Evolutionary conservation across 2,888 invertebrate genomes (phyloP), one percentile per base, ranked within the genome.

Genomic region (Prostheceraeus crozeri): DNA sequence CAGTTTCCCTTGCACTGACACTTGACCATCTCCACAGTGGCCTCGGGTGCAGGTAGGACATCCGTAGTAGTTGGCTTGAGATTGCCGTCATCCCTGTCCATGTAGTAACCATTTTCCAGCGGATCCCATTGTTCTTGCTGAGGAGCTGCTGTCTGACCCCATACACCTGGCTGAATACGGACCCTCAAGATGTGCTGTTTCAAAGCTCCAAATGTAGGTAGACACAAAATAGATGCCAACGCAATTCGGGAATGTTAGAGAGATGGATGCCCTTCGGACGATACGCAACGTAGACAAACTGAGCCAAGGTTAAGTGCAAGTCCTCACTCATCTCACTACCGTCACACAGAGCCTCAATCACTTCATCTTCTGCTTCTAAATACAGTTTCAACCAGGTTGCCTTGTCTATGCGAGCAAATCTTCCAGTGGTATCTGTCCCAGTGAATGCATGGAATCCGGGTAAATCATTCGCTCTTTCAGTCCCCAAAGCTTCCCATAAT

Each of bases 151-250:
- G 16, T 21, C 23, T 48, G 48, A 25, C 48, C 23, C 48, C 23
- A 48, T 14, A 48, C 28, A 27, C 28, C 23, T 10, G 54, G 16
- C 21, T 57, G 57, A 28, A 57, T 57, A 11, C 54, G 52, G 27
- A 57, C 52, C 19, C 51, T 57, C 30, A 30, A 16, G 53, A 58
- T 19, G 30, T 58, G 58, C 33, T 58, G 30, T 16, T 21, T 46
- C 25, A 57, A 33, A 27, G 56, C 36, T 23, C 56, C 56, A 14
- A 60, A 45, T 14, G 60, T 57, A 40, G 55, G 60, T 19, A 56
- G 56, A 19, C 55, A 54, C 54, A 57, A 10, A 59, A 59, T 11
- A 54, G 57, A 40, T 60, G 56, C 60, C 60, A 60, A 4, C 55
- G 36, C 45, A 60, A 56, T 14, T 60, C 56, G 3, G 31, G 25